Base-by-base conservation (phyloP, 2,888 invertebrate genomes). In the Hymenopus coronatus region DNA sequence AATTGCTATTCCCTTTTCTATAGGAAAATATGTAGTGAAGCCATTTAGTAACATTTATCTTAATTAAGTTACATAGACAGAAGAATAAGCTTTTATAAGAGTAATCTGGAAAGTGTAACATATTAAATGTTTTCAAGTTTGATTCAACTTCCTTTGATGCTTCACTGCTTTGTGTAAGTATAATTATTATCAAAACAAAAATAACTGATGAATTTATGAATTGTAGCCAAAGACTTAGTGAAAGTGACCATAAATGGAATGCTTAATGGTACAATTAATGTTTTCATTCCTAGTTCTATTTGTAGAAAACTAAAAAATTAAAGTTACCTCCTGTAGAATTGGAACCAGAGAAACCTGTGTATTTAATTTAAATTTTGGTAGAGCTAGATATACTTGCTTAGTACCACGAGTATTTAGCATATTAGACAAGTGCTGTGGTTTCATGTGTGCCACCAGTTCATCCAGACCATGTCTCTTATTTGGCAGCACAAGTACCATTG, bases 401-500 rank as follows among this genome's bases (percentile, higher is more conserved):
- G 87, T 87, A 40, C 89, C 84, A 70, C 88, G 88, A 7, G 90
- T 89, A 20, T 88, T 90, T 25, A 92, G 88, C 27, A 92, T 91
- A 46, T 90, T 90, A 1, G 89, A 82, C 25, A 95, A 91, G 83
- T 92, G 93, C 0, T 91, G 91, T 6, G 92, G 91, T 0, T 92
- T 93, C 87, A 94, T 90, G 0, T 92, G 91, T 0, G 91, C 89
- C 0, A 94, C 90, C 0, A 94, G 91, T 0, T 91, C 90, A 3
- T 92, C 91, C 0, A 94, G 91, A 25, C 92, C 92, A 12, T 93
- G 91, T 7, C 91, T 89, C 25, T 91, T 90, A 2, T 92, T 92
- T 0, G 95, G 95, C 25, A 95, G 90, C 20, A 95, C 93, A 1
- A 95, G 90, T 90, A 94, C 93, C 91, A 95, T 91, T 0, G 94